These are phyloP conservation scores for Drosophila tropicalis DNA, from an alignment of 1,140 invertebrate genomes.

Conservation along the genomic window DNA sequence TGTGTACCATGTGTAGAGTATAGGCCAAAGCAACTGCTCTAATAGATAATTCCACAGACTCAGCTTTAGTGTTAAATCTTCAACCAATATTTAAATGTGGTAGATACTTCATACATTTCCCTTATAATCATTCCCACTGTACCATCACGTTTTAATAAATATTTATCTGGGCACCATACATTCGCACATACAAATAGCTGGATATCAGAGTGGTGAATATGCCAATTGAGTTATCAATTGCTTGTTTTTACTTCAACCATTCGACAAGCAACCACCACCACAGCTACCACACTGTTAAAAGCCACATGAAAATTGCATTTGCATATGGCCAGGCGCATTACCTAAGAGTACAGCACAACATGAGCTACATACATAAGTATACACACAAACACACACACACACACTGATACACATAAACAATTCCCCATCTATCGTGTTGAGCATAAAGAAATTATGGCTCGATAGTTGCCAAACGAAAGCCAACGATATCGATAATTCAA, in stretches of 20 bases:
- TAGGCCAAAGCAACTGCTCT: no score
- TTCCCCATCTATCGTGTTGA: slow-evolving; percentile 54
- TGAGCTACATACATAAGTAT: neutral
- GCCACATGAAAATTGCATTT: slow-evolving; percentile 68
- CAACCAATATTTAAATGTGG: no score
- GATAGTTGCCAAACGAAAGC: slow-evolving; percentile 48
- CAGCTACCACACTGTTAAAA: slow-evolving; percentile 18
- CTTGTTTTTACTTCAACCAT: slow-evolving; percentile 33
- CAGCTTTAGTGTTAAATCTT: no score
- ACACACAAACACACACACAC: neutral
- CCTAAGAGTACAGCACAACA: slow-evolving; percentile 24
- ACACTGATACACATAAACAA: slow-evolving; percentile 9
- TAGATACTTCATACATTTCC: no score
- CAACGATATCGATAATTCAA: slow-evolving; percentile 78
- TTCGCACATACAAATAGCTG: neutral
- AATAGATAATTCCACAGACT: no score
- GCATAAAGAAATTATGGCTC: slow-evolving; percentile 78
- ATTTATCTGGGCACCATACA: slow-evolving; percentile 14
- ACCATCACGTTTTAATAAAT: slow-evolving; percentile 6
- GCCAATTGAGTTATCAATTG: slow-evolving; percentile 59
- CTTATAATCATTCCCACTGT: no score
- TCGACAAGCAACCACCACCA: slow-evolving; percentile 6
- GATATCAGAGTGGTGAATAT: slow-evolving; percentile 20
- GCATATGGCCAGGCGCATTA: slow-evolving; percentile 64
- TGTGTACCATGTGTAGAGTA: no score